Base-by-base conservation (phyloP, 2,888 invertebrate species). In the Parapristionchus giblindavisi region DNA sequence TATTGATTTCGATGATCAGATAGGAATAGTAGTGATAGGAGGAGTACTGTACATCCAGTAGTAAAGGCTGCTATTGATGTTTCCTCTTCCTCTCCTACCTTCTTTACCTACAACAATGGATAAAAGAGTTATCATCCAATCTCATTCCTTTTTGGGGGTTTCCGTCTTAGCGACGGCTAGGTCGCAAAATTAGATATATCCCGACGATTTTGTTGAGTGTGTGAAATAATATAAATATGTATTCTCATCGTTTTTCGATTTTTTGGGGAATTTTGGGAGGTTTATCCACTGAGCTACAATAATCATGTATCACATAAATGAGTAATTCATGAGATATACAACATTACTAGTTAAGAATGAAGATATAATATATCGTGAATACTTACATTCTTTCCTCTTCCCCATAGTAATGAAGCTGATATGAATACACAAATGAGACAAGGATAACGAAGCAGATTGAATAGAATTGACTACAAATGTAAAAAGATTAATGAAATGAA, bases 381-480 rank as follows among this genome's bases (percentile, higher is more conserved):
- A 52, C 68, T 36, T 1, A 68, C 68, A 51, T 51, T 32, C 34
- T 29, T 36, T 56, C 70, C 70, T 56, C 70, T 71, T 56, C 70
- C 70, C 56, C 54, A 71, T 17, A 71, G 29, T 29, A 40, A 54
- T 40, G 40, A 34, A 11, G 56, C 70, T 6, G 70, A 36, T 36
- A 71, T 27, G 56, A 71, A 71, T 11, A 56, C 70, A 71, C 56
- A 56, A 40, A 71, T 71, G 21, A 71, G 56, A 29, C 38, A 38
- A 17, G 70, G 70, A 40, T 71, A 71, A n/a, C 70, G 70, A 17
- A 54, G 56, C 3, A 71, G 70, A 27, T 54, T 17, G 70, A 71
- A 71, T 14, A 71, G 56, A 54, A 71, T 56, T 21, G 48, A 40
- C 70, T 71, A n/a, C 3, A 66, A 32, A n/a, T 3, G 2, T 14